phyloP scores from a whole-genome alignment of 2,113 vertebrate genomes.

The Dasyurus viverrinus region DNA sequence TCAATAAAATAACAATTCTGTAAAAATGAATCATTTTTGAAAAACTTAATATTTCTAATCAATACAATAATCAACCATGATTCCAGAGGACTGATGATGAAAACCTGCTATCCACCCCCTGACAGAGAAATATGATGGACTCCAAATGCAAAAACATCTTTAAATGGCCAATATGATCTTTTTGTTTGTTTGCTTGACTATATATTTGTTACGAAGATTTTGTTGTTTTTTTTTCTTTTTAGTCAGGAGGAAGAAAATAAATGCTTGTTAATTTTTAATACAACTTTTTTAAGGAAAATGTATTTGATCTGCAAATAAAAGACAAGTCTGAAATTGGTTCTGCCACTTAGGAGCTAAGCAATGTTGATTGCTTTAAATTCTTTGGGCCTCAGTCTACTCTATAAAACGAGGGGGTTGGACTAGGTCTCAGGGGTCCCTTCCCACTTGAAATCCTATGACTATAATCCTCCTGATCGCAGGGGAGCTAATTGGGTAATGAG shows the following conservation, averaged over 20 bases:
- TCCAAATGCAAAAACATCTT: neutral
- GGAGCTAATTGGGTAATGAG: slow-evolving; percentile 23
- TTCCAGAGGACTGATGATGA: neutral
- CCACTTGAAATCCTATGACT: slow-evolving; percentile 44
- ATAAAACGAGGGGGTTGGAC: neutral
- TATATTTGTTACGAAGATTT: neutral
- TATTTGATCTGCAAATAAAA: neutral
- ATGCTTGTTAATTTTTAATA: neutral
- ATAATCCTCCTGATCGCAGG: slow-evolving; percentile 8
- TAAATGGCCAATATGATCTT: neutral
- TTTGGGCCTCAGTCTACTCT: neutral
- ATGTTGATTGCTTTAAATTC: neutral
- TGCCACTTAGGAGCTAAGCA: neutral
- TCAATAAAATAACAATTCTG: neutral
- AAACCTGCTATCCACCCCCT: neutral
- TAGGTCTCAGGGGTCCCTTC: neutral
- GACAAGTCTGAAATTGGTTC: neutral
- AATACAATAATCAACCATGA: neutral
- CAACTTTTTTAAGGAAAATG: neutral
- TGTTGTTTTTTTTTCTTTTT: neutral
- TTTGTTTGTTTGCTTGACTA: neutral
- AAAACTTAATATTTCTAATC: neutral
- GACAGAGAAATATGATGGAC: neutral
- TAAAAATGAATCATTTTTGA: neutral
- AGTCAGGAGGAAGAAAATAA: neutral